Evolutionary conservation across 2,888 invertebrate genomes (phyloP).

Genomic region (Papilio demoleus): DNA sequence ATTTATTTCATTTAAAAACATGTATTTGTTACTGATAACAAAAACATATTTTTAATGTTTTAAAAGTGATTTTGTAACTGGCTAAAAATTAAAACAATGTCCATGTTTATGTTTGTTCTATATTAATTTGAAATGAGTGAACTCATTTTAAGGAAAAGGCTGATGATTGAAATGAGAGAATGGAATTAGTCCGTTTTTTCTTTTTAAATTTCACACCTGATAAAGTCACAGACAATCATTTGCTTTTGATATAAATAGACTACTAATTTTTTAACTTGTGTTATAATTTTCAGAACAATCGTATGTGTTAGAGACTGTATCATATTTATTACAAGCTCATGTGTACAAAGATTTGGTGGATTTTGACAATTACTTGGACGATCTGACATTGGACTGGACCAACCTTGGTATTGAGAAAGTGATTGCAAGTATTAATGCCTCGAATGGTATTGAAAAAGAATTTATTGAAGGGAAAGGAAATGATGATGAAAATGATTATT

Average conservation of each 20-base stretch:
- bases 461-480: background rate
- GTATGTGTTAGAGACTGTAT: slow-evolving; percentile 85
- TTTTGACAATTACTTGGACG: slow-evolving; percentile 98
- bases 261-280: background rate
- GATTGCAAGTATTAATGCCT: slow-evolving; percentile 66
- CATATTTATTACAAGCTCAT: slow-evolving; percentile 88
- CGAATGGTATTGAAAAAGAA: slow-evolving; percentile 49
- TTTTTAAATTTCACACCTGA: too few relatives aligned
- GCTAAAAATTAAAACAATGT: too few relatives aligned
- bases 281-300: slow-evolving; percentile 62
- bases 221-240: background rate
- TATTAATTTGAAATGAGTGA: too few relatives aligned
- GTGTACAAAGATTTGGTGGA: slow-evolving; percentile 92
- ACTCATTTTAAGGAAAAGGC: too few relatives aligned
- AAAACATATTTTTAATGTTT: too few relatives aligned
- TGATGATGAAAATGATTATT: slow-evolving; percentile 15
- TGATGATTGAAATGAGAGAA: too few relatives aligned
- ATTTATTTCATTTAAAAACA: too few relatives aligned
- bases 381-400: slow-evolving; percentile 94
- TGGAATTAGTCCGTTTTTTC: too few relatives aligned
- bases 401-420: slow-evolving; percentile 85
- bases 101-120: too few relatives aligned
- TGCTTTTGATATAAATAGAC: background rate
- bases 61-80: too few relatives aligned
- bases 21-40: too few relatives aligned